Base-by-base conservation (phyloP, 2,113 vertebrate species). In the Nibea albiflora region DNA sequence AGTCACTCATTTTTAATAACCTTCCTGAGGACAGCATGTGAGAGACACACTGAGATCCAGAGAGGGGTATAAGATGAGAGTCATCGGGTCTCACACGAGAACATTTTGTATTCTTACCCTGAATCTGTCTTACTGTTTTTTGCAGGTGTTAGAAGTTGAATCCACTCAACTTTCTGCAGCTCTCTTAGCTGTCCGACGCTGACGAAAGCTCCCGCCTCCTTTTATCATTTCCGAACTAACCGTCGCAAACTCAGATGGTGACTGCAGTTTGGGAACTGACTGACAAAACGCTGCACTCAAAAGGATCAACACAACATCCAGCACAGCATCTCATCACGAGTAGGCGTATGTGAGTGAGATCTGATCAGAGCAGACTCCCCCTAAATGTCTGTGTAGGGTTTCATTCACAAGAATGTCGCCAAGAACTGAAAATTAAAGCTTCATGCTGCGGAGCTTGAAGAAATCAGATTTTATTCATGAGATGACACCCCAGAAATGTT, bases 1-100 rank as follows among this genome's bases (percentile, higher is more conserved):
- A 84, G 64, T 64, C 39, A 47, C 50, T 77, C 22, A 42, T 71
- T 80, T 63, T 54, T 69, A 73, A 56, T 53, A 17, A 2, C 24
- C 24, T 62, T 49, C 17, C 49, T 15, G 56, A 35, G 58, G 46
- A 52, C 52, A 66, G 58, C 35, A 61, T 7, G 60, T 17, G n/a
- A 60, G 35, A 42, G 57, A 39, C 14, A 54, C 28, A 14, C 39
- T 42, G n/a, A 49, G 35, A 50, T 0, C 14, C 3, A 81, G 14
- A 64, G n/a, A 49, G 54, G 50, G 16, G 31, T 11, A 78, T 24
- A 14, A 46, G 15, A 60, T 16, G 9, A 14, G 35, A 31, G n/a
- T 50, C 68, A 20, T 3, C n/a, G 24, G 5, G 39, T 53, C 42
- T 78, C 9, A 12, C 16, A 15, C 5, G 4, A 3, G 15, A 31